Evolutionary conservation across 1,140 invertebrate species (phyloP).

Genomic region (Drosophila repleta): DNA sequence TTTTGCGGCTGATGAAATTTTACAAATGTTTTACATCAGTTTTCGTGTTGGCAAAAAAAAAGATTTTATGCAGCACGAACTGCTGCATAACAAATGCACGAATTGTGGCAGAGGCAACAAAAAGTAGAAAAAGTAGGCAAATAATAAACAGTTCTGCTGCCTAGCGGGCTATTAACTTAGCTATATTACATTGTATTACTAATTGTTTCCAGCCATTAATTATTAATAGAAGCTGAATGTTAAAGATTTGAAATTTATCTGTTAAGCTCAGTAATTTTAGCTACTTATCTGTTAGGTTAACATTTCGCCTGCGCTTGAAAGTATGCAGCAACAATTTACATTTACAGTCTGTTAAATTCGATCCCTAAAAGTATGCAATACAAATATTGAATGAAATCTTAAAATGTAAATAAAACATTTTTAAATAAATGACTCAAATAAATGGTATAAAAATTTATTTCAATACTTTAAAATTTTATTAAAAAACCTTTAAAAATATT

Average conservation of each 20-base stretch:
- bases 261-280: neutral
- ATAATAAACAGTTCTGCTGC: neutral
- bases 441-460: too few species aligned
- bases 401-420: too few species aligned
- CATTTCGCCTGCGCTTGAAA: neutral
- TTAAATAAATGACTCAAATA: too few species aligned
- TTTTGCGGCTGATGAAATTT: conserved; percentile 45
- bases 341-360: neutral
- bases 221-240: neutral
- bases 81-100: conserved; percentile 2
- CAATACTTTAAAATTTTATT: too few species aligned
- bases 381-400: too few species aligned
- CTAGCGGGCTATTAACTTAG: neutral
- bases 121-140: neutral
- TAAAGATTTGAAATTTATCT: neutral
- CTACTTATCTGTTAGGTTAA: neutral
- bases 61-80: conserved; percentile 5
- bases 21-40: conserved; percentile 42
- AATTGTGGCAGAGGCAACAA: neutral
- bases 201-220: neutral
- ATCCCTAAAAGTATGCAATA: conserved; percentile 2
- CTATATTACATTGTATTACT: too few species aligned
- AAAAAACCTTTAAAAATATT: too few species aligned
- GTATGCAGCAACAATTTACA: conserved; percentile 11
- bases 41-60: conserved; percentile 2